Base-by-base conservation (phyloP, 2,888 invertebrate species). In the Atrina japonica region DNA sequence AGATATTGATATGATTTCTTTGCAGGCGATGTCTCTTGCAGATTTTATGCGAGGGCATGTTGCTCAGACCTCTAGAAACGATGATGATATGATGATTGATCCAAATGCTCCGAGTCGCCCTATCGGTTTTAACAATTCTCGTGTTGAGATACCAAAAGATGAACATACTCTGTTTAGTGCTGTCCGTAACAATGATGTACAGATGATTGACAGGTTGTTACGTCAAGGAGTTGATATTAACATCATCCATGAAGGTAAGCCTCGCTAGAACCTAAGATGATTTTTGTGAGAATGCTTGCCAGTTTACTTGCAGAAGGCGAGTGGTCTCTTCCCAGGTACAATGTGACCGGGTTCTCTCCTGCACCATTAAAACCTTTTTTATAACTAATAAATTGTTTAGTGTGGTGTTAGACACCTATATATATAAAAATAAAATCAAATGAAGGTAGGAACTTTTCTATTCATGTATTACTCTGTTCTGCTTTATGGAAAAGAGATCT, bases 151-250 rank as follows among this genome's bases (percentile, higher is more conserved):
- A 6, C 80, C 80, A 21, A 68, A 70, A 3, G 77, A 75, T 29
- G 83, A 83, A 56, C 73, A 73, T 9, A 70, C 69, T 0, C 60
- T 83, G 23, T 82, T 80, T 56, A 35, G 72, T 18, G 82, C 83
- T 23, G 69, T 80, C 0, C 73, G 82, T 7, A 76, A 68, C 55
- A 71, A 75, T 45, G 78, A 82, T 56, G 41, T 61, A 7, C 55
- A 66, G 11, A 80, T 76, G 77, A 65, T 82, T 6, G 70, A 72
- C 23, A 55, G 72, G 6, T 66, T 66, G 53, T 25, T 81, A 2
- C 56, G 75, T n/a, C 56, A 63, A 9, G 73, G 71, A 1, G 52
- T 75, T 18, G 77, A 80, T 50, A 23, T 82, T 0, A 81, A 82
- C 55, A 55, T 53, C n/a, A 66, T 61, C 29, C 75, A 80, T 50